Base-by-base conservation (phyloP, 2,113 vertebrate species). In the Promerops cafer region DNA sequence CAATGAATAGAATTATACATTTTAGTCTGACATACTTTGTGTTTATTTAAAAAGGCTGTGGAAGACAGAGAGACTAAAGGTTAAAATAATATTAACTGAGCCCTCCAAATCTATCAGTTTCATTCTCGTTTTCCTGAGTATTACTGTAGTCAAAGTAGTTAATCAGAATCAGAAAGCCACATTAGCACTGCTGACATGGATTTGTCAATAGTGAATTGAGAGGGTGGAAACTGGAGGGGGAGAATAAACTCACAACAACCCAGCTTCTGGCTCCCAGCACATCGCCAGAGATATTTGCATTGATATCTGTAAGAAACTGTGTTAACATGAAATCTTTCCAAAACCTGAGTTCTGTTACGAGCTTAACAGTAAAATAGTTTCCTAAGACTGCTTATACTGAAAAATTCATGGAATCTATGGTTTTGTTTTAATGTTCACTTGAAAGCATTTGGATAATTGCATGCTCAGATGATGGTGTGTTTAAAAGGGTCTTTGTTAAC, bases 11-110 rank as follows among this genome's bases (percentile, higher is more conserved):
- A 84, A 89, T 89, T 93, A 79, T 3, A 16, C 76, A 54, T 97
- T 97, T 96, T 79, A 88, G 78, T 83, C 95, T 95, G 95, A 96
- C 90, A 45, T 93, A 77, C 81, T 91, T 92, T 1, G 5, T 96
- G 90, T 97, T 97, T 97, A 61, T 97, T 96, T 97, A 7, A 84
- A 94, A 96, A 95, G 76, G 71, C 90, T 87, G 64, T 82, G 63
- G 93, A 96, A 96, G 86, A 93, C 90, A 54, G 83, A 64, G 83
- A 94, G 92, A 75, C 54, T 89, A 88, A 83, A 95, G 93, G 93
- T 96, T 97, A 97, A 93, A 95, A 97, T 93, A 97, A 96, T 97
- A 96, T 93, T 96, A 93, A 93, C 53, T 18, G 56, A 95, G 77
- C 70, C 85, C 85, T 95, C 80, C 63, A 92, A 92, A 95, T 96